Conservation (phyloP, 2,888 invertebrate species). For the Spodoptera exigua region DNA sequence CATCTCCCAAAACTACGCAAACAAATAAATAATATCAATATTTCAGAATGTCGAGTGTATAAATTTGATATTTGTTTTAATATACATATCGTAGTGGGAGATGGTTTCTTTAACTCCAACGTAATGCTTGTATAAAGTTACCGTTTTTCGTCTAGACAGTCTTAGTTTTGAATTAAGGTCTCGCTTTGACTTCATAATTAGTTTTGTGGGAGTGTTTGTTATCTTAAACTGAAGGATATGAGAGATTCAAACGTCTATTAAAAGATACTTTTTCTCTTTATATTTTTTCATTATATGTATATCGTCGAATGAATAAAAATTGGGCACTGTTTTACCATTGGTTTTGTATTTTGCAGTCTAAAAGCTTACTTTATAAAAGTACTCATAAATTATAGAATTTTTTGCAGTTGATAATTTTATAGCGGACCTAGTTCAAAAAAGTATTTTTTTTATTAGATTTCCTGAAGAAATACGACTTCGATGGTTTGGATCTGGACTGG, state of each 20-base stretch:
- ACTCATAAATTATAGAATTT: too few relatives aligned
- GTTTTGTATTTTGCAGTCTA: too few relatives aligned
- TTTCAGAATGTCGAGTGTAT: conserved; percentile 31
- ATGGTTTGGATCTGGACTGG: conserved; percentile 97
- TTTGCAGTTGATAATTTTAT: too few relatives aligned
- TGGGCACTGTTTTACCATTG: too few relatives aligned
- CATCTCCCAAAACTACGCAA: conserved; percentile 41
- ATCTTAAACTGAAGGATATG: conserved; percentile 23
- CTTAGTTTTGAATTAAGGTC: neutral
- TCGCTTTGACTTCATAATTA: conserved; percentile 32
- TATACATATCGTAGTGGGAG: conserved; percentile 22
- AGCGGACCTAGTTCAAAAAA: too few relatives aligned
- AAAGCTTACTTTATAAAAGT: too few relatives aligned
- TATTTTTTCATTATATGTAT: too few relatives aligned
- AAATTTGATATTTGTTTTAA: conserved; percentile 43
- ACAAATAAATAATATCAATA: conserved; percentile 46
- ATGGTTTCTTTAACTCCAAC: conserved; percentile 13
- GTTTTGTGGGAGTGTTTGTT: conserved; percentile 20
- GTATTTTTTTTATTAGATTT: conserved; percentile 85
- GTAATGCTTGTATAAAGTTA: conserved; percentile 4
- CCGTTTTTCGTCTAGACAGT: conserved; percentile 31
- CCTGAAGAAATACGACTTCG: conserved; percentile 93
- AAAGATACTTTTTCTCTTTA: neutral
- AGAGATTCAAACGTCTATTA: neutral
- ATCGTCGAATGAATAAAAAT: too few relatives aligned